phyloP scores from a whole-genome alignment of 2,113 vertebrate species.

The Rhombomys opimus region DNA sequence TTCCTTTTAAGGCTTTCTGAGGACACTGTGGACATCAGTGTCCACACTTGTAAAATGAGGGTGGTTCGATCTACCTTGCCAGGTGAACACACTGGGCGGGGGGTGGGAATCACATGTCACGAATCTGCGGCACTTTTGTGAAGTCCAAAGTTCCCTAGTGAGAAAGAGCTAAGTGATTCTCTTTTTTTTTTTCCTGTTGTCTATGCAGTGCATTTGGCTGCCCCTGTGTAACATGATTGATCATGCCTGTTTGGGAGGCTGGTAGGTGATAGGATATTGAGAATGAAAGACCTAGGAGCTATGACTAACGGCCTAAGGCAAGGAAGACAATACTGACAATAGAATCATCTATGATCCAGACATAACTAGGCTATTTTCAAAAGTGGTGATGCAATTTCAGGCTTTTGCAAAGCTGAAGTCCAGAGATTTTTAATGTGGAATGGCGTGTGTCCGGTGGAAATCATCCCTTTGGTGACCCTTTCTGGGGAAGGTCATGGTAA shows the following conservation, averaged over 20 bases:
- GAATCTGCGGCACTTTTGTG: not conserved
- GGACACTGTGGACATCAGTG: not conserved
- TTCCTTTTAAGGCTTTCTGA: not conserved
- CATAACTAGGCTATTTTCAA: not conserved
- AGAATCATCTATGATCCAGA: no score
- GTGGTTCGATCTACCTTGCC: not conserved
- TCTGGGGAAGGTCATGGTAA: not conserved
- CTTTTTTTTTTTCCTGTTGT: no score
- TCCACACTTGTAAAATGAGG: constrained; percentile 19
- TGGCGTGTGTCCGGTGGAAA: not conserved
- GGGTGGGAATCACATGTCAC: not conserved
- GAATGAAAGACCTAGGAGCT: not conserved
- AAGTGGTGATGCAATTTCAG: not conserved
- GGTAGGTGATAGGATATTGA: not conserved
- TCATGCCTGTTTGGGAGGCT: not conserved
- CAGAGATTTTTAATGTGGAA: not conserved
- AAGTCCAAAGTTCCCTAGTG: not conserved
- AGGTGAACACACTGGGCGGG: not conserved
- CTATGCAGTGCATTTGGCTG: not conserved
- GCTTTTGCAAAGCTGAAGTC: not conserved
- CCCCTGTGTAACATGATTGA: not conserved
- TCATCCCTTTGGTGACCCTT: not conserved
- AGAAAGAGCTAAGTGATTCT: not conserved
- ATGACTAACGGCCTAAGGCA: not conserved
- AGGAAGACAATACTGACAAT: not conserved